A percentile compares a stretch with the other conserved stretches of the same genome.
Evolutionary conservation across 2,113 vertebrate genomes (phyloP).

Genomic region (Phylloscopus whistleri): DNA sequence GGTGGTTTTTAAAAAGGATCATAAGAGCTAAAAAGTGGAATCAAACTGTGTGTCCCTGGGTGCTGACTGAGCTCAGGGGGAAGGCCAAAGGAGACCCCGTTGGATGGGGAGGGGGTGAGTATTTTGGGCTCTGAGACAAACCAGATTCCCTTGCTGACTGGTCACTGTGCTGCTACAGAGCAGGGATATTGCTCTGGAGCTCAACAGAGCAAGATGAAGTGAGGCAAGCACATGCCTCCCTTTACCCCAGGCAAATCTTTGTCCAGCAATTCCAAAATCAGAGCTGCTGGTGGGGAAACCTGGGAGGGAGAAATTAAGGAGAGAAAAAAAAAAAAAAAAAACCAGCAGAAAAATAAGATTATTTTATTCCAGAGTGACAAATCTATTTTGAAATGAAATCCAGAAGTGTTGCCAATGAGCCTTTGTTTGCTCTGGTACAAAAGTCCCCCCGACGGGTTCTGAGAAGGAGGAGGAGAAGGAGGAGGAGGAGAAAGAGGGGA

Average conservation of each 20-base stretch:
- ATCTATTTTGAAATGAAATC: conserved; percentile 70
- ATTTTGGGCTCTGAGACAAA: not conserved
- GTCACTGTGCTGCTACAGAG: not conserved
- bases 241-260: not conserved
- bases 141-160: not conserved
- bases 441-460: not conserved
- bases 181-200: not conserved
- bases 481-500: not conserved
- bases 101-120: not conserved
- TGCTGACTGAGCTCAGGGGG: not conserved
- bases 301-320: conserved; percentile 52
- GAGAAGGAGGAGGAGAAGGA: not conserved
- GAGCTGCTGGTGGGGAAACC: not conserved
- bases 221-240: not conserved
- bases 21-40: not conserved
- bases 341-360: conserved; percentile 59
- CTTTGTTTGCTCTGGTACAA: conserved; percentile 69
- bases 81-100: not conserved
- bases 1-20: not conserved
- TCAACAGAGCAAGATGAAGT: not conserved
- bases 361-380: conserved; percentile 67
- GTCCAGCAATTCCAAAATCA: not conserved
- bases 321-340: not conserved
- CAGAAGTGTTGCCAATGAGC: conserved; percentile 74
- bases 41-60: not conserved